Evolutionary conservation across 2,888 invertebrate genomes (phyloP).

Genomic region (Epirrhoe alternata): DNA sequence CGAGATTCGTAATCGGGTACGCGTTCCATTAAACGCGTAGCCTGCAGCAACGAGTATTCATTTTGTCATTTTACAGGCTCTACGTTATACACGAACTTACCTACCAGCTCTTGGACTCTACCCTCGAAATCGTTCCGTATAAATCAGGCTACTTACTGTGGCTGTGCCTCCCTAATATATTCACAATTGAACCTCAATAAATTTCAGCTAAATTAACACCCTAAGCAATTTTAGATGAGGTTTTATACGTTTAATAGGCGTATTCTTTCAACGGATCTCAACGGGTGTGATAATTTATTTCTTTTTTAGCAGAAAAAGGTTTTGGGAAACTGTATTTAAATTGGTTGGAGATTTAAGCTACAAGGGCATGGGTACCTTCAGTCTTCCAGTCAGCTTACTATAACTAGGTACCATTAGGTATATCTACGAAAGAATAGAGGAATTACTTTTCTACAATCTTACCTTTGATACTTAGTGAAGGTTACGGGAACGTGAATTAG

Average conservation of each 20-base stretch:
- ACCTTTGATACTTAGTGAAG: too few relatives aligned
- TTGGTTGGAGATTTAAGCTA: not conserved
- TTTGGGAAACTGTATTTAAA: not conserved
- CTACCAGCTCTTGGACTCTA: constrained; percentile 12
- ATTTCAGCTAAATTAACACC: constrained; percentile 66
- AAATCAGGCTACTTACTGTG: constrained; percentile 64
- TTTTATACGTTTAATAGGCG: constrained; percentile 53
- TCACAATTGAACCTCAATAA: constrained; percentile 65
- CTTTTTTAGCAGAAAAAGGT: constrained; percentile 4
- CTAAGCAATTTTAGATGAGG: constrained; percentile 51
- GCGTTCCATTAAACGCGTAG: too few relatives aligned
- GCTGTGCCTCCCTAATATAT: constrained; percentile 60
- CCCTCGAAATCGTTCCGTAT: constrained; percentile 53
- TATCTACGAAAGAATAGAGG: too few relatives aligned
- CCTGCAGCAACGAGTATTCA: too few relatives aligned
- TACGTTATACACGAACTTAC: too few relatives aligned
- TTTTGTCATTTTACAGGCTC: too few relatives aligned
- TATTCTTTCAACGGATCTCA: constrained; percentile 25
- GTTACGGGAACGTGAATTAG: too few relatives aligned
- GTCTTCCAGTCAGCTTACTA: too few relatives aligned
- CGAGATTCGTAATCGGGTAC: too few relatives aligned
- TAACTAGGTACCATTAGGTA: too few relatives aligned
- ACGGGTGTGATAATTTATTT: constrained; percentile 13
- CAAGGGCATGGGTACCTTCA: too few relatives aligned
- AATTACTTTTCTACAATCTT: too few relatives aligned